Base-by-base conservation (phyloP, 2,888 invertebrate genomes). In the Ornithoptera alexandrae region DNA sequence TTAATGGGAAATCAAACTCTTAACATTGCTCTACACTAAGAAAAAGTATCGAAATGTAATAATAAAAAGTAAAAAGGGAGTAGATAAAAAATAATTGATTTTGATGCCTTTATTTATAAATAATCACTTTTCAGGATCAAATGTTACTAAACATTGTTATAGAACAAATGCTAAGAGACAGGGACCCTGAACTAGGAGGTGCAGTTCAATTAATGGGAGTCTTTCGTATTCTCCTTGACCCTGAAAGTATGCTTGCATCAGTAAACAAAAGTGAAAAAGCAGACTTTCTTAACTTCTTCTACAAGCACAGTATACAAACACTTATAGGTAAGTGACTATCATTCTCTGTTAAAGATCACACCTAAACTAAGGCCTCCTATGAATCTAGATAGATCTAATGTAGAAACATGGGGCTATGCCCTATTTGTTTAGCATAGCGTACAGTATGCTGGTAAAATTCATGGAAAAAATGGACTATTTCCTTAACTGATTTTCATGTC, bases 261-360 rank as follows among this genome's bases (percentile, higher is more conserved):
- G 95, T 96, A 68, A 97, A 97, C 89, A 98, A 98, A 91, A 97
- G 98, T 70, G 99, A 99, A 93, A 99, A 99, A 90, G 97, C 98
- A 22, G 99, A 99, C 88, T 99, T 99, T 89, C 94, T 99, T 69
- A 97, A 97, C 88, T 98, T 98, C 90, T 99, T 99, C 93, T 99
- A 99, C 93, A 98, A 98, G 89, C 97, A 98, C 91, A 98, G 98
- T 93, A 97, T 99, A 94, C 97, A 98, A 86, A 97, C 97, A 68
- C 94, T 99, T 79, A 97, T 98, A 92, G 96, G 97, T 97, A 92
- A 91, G 93, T 86, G 17, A 56, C 58, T 58, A 22, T 22, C 10
- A 39, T n/a, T 61, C 30, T 30, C 30, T 30, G 30, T 30, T 4
- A 30, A 30, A 30, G 30, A 4, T 30, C 3, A 30, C 30, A 30